Evolutionary conservation across 2,797 vertebrate species (phyloP).

Genomic region (Betta splendens): DNA sequence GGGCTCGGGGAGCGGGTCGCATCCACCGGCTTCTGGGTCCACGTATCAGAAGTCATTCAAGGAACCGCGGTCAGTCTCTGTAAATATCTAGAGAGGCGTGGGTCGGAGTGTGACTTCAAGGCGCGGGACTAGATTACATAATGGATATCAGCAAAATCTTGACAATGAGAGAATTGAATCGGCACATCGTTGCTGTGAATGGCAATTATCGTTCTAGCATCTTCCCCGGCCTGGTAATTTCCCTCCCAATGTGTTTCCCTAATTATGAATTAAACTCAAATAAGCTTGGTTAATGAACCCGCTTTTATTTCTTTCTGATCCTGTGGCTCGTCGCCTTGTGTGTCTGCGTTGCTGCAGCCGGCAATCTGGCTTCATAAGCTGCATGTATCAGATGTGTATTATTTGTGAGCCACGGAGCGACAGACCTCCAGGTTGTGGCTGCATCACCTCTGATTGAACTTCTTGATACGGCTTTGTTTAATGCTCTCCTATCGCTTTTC

Average conservation of each 20-base stretch:
- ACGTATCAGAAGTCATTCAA: constrained; percentile 30
- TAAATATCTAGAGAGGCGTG: too few species aligned
- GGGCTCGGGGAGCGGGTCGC: constrained; percentile 39
- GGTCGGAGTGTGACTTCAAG: too few species aligned
- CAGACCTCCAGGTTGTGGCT: constrained; percentile 37
- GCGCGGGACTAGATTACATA: too few species aligned
- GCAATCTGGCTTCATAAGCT: constrained; percentile 27
- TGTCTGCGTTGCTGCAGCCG: constrained; percentile 14
- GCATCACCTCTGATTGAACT: constrained; percentile 63
- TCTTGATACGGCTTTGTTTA: constrained; percentile 61
- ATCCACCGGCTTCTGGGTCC: constrained; percentile 19
- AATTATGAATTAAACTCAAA: constrained; percentile 79
- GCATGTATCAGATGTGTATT: constrained; percentile 26
- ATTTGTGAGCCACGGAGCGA: constrained; percentile 40
- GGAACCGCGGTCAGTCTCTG: too few species aligned
- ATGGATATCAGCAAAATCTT: too few species aligned
- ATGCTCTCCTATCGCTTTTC: constrained; percentile 59
- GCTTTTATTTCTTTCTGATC: constrained; percentile 55
- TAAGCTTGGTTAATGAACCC: constrained; percentile 75
- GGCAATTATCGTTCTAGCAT: constrained; percentile 61
- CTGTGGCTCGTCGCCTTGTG: constrained; percentile 42
- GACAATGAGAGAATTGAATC: constrained; percentile 55
- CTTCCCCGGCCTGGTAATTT: constrained; percentile 67
- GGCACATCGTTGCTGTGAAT: constrained; percentile 52
- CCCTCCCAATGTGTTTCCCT: constrained; percentile 75